phyloP scores from a whole-genome alignment of 2,888 invertebrate genomes.

The Meganola albula region DNA sequence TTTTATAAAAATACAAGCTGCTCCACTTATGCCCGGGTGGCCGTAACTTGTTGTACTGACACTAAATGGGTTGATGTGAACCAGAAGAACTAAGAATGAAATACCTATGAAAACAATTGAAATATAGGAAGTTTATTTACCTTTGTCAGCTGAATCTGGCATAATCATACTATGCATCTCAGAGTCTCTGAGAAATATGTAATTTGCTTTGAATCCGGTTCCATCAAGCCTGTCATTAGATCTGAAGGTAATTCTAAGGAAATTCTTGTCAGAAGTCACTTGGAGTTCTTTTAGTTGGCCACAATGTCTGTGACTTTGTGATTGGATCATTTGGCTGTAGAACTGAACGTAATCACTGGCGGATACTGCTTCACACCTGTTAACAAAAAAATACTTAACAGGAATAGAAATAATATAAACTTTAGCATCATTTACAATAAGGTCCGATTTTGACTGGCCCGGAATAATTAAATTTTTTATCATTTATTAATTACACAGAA shows the following conservation, averaged over 20 bases:
- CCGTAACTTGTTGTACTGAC: too few species aligned
- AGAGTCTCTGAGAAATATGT: conserved; percentile 87
- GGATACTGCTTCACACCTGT: conserved; percentile 91
- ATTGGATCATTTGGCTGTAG: conserved; percentile 92
- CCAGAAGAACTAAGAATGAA: too few species aligned
- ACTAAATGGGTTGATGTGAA: too few species aligned
- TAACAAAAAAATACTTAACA: conserved; percentile 32
- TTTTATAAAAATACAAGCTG: too few species aligned
- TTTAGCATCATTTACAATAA: too few species aligned
- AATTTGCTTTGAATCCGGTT: conserved; percentile 94
- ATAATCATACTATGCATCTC: conserved; percentile 73
- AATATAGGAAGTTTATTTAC: too few species aligned
- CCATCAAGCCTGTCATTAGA: conserved; percentile 96
- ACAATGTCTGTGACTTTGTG: conserved; percentile 90
- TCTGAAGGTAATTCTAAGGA: conserved; percentile 94
- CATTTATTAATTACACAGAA: too few species aligned
- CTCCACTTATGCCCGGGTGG: too few species aligned
- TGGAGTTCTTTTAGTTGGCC: conserved; percentile 87
- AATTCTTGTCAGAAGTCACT: conserved; percentile 90
- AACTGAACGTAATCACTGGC: conserved; percentile 98
- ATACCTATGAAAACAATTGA: too few species aligned
- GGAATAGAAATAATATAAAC: too few species aligned
- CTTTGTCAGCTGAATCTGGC: conserved; percentile 45
- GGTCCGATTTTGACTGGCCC: too few species aligned
- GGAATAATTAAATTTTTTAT: too few species aligned